Percentiles rank a stretch among this genome's conserved stretches.
These are phyloP conservation scores for Promerops cafer DNA, from an alignment of 2,113 vertebrate species.

Conservation along the genomic window DNA sequence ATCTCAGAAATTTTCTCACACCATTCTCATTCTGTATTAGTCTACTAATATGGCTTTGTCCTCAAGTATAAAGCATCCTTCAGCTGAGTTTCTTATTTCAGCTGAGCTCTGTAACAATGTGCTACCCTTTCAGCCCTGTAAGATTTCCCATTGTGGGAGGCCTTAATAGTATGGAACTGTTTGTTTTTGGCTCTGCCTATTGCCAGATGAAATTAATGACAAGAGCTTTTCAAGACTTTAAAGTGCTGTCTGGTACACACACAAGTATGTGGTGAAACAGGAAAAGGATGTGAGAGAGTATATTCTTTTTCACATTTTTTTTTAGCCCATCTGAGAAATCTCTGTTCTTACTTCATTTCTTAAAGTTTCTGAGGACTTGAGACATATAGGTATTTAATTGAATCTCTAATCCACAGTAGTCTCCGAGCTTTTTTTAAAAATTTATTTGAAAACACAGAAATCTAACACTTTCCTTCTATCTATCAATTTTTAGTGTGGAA, in stretches of 20 bases:
- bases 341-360: neutral
- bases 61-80: neutral
- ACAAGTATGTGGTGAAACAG: neutral
- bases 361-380: neutral
- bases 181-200: neutral
- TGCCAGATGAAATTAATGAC: conserved; percentile 22
- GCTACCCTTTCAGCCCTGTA: neutral
- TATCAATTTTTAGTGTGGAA: neutral
- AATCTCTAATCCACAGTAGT: neutral
- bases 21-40: neutral
- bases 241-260: neutral
- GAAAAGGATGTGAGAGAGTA: neutral
- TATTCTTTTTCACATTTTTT: neutral
- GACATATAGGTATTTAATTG: neutral
- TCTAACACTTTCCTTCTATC: neutral
- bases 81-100: neutral
- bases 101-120: neutral
- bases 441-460: neutral
- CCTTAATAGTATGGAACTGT: neutral
- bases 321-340: neutral
- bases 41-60: neutral
- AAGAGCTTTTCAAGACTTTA: conserved; percentile 2
- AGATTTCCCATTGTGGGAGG: neutral
- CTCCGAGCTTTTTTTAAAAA: neutral
- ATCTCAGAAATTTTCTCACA: neutral